Conservation (phyloP, 64 coral and sea anemone species). For the Cladopsammia gracilis region DNA sequence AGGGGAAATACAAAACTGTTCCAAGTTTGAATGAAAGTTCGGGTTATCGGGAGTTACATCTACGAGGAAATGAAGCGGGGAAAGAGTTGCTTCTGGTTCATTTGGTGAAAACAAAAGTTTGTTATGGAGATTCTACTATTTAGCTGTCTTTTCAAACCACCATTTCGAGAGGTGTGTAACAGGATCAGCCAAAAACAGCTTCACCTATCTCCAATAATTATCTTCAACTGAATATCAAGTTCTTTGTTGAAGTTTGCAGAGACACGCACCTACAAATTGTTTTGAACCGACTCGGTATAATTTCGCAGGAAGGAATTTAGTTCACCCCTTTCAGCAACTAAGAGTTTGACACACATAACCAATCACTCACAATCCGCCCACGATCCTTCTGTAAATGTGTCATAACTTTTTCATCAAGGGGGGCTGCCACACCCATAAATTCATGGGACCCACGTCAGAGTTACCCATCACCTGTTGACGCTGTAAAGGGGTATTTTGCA, state of each 20-base stretch:
- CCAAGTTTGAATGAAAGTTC: no score
- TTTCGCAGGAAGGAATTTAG: slow-evolving; percentile 29
- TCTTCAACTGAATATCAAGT: not conserved
- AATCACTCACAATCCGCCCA: slow-evolving; percentile 23
- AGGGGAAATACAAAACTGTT: no score
- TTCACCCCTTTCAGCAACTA: not conserved
- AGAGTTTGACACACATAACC: slow-evolving; percentile 18
- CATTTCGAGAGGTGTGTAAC: no score
- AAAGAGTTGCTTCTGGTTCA: no score
- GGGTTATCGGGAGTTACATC: no score
- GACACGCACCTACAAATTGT: not conserved
- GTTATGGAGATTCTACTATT: no score
- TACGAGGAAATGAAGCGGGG: no score
- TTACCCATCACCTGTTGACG: not conserved
- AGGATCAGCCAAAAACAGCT: no score
- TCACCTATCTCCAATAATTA: no score
- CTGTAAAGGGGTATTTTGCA: not conserved
- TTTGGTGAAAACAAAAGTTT: no score
- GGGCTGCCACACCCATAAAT: not conserved
- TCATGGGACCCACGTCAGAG: slow-evolving; percentile 33
- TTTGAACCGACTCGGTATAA: not conserved
- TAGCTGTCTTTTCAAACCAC: no score
- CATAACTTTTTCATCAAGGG: slow-evolving; percentile 19
- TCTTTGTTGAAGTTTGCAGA: not conserved
- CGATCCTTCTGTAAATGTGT: slow-evolving; percentile 7